phyloP scores from a whole-genome alignment of 2,797 vertebrate species.

The Morelia viridis region DNA sequence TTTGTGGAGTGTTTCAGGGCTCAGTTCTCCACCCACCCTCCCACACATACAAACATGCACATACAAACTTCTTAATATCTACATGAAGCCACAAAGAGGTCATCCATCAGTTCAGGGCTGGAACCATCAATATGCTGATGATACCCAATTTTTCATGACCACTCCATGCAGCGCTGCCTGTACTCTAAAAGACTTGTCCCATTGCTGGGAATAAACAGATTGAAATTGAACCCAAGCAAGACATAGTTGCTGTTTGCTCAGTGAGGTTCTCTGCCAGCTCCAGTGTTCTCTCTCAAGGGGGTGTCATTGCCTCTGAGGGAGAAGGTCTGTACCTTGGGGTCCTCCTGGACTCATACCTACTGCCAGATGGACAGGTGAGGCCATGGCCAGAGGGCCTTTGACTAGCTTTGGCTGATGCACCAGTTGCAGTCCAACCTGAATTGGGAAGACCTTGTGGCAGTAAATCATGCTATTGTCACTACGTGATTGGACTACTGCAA shows the following conservation, averaged over 20 bases:
- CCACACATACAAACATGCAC: too few species aligned
- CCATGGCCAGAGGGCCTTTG: too few species aligned
- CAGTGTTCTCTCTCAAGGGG: not conserved
- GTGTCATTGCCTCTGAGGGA: not conserved
- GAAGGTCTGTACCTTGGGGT: not conserved
- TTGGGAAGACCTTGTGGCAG: not conserved
- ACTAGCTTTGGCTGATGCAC: too few species aligned
- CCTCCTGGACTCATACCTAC: not conserved
- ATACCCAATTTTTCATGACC: not conserved
- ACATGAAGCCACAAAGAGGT: not conserved
- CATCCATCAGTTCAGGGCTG: too few species aligned
- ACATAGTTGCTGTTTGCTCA: not conserved
- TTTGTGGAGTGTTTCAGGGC: not conserved
- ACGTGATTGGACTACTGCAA: not conserved
- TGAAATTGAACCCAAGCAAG: not conserved
- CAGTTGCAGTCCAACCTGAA: not conserved
- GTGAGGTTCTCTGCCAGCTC: too few species aligned
- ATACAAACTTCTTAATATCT: not conserved
- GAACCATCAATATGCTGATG: too few species aligned
- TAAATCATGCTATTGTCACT: not conserved
- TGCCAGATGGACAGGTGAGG: too few species aligned
- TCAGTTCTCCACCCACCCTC: too few species aligned
- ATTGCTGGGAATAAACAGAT: not conserved
- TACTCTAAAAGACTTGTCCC: not conserved
- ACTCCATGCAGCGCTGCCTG: not conserved